Base-by-base conservation (phyloP, 2,113 vertebrate species). In the Smithornis capensis region DNA sequence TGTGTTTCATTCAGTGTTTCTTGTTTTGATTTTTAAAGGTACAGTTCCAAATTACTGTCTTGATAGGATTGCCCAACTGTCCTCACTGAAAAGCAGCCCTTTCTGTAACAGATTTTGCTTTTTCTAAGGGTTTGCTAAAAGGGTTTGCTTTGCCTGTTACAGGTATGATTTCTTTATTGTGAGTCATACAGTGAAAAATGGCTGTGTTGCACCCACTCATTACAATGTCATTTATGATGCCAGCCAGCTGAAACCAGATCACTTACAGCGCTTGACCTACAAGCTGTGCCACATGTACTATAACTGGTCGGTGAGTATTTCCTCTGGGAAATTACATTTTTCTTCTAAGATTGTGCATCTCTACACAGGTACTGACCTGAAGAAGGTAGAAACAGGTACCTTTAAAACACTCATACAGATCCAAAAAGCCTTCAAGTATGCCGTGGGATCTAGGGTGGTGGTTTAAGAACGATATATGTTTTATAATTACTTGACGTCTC, bases 121-220 rank as follows among this genome's bases (percentile, higher is more conserved):
- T 50, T 55, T 29, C 53, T 55, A 21, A 56, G 53, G 53, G 53
- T 55, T 55, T 55, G 50, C 47, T 49, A 12, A 49, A 50, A 50
- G 40, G 6, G 5, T 16, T 50, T 64, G 53, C 28, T 67, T 22
- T 33, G 19, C 63, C 22, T 9, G 2, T 59, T 22, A 6, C 95
- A 99, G 99, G 99, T 99, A 99, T 1, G 99, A 99, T 81, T 99
- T 99, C 95, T 99, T 98, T 63, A 98, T 99, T 9, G 98, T 99
- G 84, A 99, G 99, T 93, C 99, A 99, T 93, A 96, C 98, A 0
- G 99, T 99, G 87, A 96, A 97, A 49, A 83, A 35, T 1, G 99
- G 99, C 31, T 98, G 98, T 0, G 98, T 99, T 2, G 91, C 98
- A 1, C 99, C 99, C 4, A 99, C 99, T 1, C 99, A 99, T 49